A percentile compares a stretch with the other conserved stretches of the same genome.
Evolutionary conservation across 2,113 vertebrate genomes (phyloP).

Genomic region (chimpanzee (Pan troglodytes)): NHGRI_mPanTro3-v2.1_pri NC_072418.2:9195001-9195500

Average conservation of each 20-base stretch:
- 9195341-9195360: conserved; percentile 91
- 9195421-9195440: background rate
- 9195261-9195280: background rate
- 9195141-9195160: conserved; percentile 93
- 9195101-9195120: conserved; percentile 94
- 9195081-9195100: background rate
- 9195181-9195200: conserved; percentile 87
- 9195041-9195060: background rate
- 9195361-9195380: conserved; percentile 93
- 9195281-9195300: conserved; percentile 80
- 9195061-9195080: accelerated
- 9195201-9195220: background rate
- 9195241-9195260: background rate
- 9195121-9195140: conserved; percentile 96
- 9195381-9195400: conserved; percentile 78
- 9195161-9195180: conserved; percentile 92
- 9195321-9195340: conserved; percentile 95
- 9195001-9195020: background rate
- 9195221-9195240: background rate
- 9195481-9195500: background rate
- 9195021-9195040: background rate
- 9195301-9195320: conserved; percentile 92
- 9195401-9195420: background rate
- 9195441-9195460: background rate
- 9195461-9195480: background rate